Evolutionary conservation across 2,888 invertebrate genomes (phyloP), one percentile per base, ranked within the genome.

Genomic region (Noctua comes): DNA sequence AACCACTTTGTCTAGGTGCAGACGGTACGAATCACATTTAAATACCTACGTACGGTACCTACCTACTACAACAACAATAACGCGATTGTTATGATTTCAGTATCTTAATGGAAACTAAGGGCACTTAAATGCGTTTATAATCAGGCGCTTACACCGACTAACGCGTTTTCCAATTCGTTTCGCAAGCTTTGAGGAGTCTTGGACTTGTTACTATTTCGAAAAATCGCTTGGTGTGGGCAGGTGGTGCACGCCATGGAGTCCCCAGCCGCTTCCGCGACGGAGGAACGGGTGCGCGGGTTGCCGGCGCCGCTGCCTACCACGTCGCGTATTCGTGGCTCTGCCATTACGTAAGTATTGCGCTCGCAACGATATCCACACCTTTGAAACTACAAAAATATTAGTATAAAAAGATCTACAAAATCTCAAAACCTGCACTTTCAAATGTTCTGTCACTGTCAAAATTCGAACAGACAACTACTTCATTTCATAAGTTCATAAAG

Each of bases 121-220:
- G n/a, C 54, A 71, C 43, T 36, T 51, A 43, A 43, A 73, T 74
- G 66, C n/a, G 16, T 54, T 72, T 71, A 59, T 46, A n/a, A 16
- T 13, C 21, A 87, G 83, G 82, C 82, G 46, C 96, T 94, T 90
- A 96, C 96, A 85, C 94, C 91, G 84, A 97, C 93, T 86, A 97
- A 91, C 31, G 96, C 95, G 83, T 94, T 95, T 84, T 96, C 96
- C 88, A 97, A 91, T 77, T 96, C 96, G 81, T 94, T 93, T 21
- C 96, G 95, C 71, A 96, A 79, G 77, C 80, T 93, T 90, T 93
- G 95, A 24, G 96, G 95, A 90, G 95, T 89, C 84, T 92, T 94
- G 86, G 91, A 91, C 86, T 91, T 95, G 87, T 86, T 93, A 76
- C 91, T 93, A 81, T 89, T 93, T 77, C 88, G 88, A 59, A 85